A percentile compares a stretch with the other conserved stretches of the same genome.
Conservation (phyloP, 2,113 vertebrate species). For the Prionailurus viverrinus region DNA sequence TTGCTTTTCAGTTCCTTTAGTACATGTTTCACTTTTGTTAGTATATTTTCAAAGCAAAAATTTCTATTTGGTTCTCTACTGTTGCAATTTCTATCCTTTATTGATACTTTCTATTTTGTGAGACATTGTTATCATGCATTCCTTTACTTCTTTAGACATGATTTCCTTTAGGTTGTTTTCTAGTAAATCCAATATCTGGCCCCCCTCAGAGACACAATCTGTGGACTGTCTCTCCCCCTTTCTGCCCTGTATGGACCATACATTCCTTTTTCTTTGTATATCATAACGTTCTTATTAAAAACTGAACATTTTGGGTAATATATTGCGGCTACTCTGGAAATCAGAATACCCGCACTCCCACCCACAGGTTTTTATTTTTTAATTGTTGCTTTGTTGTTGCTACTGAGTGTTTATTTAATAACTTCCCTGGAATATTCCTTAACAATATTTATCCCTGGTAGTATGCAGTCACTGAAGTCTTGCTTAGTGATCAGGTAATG, state of each 20-base stretch:
- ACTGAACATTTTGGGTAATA: not conserved
- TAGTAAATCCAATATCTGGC: not conserved
- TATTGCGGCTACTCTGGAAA: not conserved
- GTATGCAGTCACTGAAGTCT: not conserved
- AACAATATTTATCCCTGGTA: not conserved
- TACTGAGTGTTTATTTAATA: not conserved
- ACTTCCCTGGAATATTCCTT: not conserved
- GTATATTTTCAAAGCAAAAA: not conserved
- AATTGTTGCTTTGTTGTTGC: not conserved
- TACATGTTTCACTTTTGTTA: not conserved
- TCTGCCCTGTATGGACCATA: not conserved
- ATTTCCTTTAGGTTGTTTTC: not conserved
- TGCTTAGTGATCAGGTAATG: not conserved
- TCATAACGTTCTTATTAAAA: slow-evolving; percentile 11
- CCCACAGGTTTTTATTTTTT: not conserved
- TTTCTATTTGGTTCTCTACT: not conserved
- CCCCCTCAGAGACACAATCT: not conserved
- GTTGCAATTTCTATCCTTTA: not conserved
- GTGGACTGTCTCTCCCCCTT: not conserved
- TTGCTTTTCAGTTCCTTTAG: not conserved
- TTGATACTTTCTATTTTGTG: not conserved
- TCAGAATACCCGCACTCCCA: not conserved
- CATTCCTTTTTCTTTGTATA: not conserved
- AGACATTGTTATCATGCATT: not conserved
- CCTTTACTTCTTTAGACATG: not conserved